Evolutionary conservation across 2,797 vertebrate species (phyloP).

Genomic region (Ambastaia sidthimunki): DNA sequence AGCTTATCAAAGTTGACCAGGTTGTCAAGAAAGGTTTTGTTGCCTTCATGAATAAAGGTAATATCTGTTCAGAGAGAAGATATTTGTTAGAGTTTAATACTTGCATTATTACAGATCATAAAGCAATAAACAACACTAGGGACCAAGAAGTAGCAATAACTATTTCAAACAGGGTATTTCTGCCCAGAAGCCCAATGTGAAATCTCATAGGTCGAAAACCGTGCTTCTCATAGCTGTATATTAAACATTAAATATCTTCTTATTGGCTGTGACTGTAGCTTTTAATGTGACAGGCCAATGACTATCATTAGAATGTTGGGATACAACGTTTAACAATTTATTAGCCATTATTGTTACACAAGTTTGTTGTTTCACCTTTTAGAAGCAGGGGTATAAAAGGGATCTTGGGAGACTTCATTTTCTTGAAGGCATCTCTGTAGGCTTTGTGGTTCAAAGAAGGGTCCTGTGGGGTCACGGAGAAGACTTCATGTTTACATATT

Average conservation of each 20-base stretch:
- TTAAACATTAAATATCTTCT: no score
- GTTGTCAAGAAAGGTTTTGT: constrained; percentile 98
- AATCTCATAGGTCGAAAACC: no score
- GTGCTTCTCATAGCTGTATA: no score
- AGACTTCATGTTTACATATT: constrained; percentile 29
- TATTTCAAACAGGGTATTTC: not conserved
- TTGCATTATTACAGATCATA: not conserved
- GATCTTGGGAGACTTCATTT: constrained; percentile 98
- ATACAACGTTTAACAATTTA: not conserved
- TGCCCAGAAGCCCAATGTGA: no score
- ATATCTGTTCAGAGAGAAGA: constrained; percentile 80
- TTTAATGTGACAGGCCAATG: not conserved
- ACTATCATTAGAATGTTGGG: no score
- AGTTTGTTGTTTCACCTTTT: constrained; percentile 82
- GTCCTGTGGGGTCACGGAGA: constrained; percentile 78
- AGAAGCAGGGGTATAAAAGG: constrained; percentile 96
- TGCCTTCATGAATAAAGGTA: constrained; percentile 97
- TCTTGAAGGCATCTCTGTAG: constrained; percentile 97
- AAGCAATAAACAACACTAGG: not conserved
- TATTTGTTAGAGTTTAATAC: constrained; percentile 19
- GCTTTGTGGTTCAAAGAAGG: constrained; percentile 98
- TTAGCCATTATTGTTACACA: not conserved
- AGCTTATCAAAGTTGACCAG: constrained; percentile 98
- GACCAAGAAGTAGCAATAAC: not conserved
- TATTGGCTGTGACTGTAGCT: not conserved